Evolutionary conservation across 2,888 invertebrate genomes (phyloP).

Genomic region (Prosapia bicincta): DNA sequence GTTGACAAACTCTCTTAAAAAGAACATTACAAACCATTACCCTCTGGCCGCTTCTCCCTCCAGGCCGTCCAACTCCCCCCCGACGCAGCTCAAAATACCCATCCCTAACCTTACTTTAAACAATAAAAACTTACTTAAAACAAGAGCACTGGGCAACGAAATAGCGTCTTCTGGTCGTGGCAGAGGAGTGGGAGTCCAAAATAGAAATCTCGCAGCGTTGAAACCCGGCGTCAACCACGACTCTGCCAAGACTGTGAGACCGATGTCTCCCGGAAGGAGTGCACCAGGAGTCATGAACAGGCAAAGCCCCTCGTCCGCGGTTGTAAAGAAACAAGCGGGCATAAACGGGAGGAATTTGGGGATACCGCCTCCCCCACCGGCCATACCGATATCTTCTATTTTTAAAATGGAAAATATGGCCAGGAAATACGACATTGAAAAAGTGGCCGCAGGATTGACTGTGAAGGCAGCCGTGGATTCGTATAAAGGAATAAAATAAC

Average conservation of each 20-base stretch:
- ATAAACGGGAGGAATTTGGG: conserved; percentile 25
- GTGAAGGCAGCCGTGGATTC: conserved; percentile 37
- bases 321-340: conserved; percentile 21
- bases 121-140: conserved; percentile 18
- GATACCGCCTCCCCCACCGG: conserved; percentile 34
- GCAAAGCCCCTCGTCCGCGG: conserved; percentile 9
- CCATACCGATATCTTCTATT: conserved; percentile 37
- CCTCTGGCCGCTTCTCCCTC: conserved; percentile 18
- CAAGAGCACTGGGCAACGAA: background rate
- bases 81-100: conserved; percentile 25
- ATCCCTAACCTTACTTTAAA: conserved; percentile 15
- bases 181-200: background rate
- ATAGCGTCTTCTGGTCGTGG: background rate
- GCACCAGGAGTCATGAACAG: background rate
- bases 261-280: background rate
- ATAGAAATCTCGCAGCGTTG: conserved; percentile 24
- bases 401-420: conserved; percentile 40
- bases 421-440: conserved; percentile 41
- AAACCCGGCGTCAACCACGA: conserved; percentile 52
- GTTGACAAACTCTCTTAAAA: conserved; percentile 31
- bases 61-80: background rate
- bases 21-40: conserved; percentile 20
- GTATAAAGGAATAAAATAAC: background rate
- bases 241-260: background rate
- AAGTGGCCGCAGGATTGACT: conserved; percentile 41